Conservation (phyloP, 2,888 invertebrate species). For the Drosophila multiciliata region DNA sequence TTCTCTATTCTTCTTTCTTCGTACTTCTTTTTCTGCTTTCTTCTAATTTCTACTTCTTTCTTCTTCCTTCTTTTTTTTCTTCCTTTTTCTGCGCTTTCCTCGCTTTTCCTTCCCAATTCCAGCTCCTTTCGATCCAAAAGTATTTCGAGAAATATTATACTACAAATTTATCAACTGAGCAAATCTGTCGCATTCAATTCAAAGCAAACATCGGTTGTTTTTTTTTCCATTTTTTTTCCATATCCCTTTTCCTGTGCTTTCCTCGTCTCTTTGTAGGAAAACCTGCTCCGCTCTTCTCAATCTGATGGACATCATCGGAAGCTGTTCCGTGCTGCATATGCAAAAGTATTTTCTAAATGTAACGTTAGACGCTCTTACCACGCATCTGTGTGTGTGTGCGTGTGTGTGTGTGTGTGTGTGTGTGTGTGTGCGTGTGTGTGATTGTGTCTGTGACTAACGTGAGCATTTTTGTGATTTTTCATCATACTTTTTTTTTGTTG, state of each 20-base stretch:
- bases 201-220: background rate
- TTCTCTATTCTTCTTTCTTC: background rate
- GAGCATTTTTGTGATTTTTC: conserved; percentile 74
- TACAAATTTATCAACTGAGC: background rate
- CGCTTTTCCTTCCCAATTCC: background rate
- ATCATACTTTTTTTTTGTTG: conserved; percentile 53
- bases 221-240: background rate
- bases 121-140: background rate
- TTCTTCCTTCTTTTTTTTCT: background rate
- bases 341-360: conserved; percentile 40
- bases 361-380: conserved; percentile 11
- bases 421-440: conserved; percentile 7
- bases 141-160: background rate
- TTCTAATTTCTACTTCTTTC: background rate
- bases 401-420: conserved; percentile 26
- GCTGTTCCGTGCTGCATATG: conserved; percentile 31
- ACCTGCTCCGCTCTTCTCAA: conserved; percentile 11
- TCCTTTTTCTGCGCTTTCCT: background rate
- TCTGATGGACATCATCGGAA: conserved; percentile 37
- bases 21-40: background rate
- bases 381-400: conserved; percentile 13
- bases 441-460: conserved; percentile 49
- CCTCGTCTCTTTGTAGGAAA: background rate
- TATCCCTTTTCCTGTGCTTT: background rate
- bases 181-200: background rate